A percentile compares a stretch with the other conserved stretches of the same genome.
Conservation (phyloP, 2,888 invertebrate species). For the Eilema caniola region DNA sequence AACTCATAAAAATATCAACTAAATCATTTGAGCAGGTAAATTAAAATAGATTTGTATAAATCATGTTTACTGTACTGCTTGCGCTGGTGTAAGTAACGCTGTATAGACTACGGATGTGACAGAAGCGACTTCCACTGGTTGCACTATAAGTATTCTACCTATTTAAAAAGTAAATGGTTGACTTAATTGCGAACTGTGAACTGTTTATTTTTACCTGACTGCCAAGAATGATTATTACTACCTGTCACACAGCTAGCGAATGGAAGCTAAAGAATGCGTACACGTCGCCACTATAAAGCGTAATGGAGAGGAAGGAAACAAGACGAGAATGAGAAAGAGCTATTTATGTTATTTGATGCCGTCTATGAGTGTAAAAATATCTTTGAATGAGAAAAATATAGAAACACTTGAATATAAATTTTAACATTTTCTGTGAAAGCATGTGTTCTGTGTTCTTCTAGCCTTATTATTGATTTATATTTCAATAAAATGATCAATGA, state of each 20-base stretch:
- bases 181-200: neutral
- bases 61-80: constrained; percentile 47
- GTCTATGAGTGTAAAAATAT: too few species aligned
- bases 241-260: too few species aligned
- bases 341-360: too few species aligned
- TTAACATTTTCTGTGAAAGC: too few species aligned
- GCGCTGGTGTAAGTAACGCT: constrained; percentile 39
- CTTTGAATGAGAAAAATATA: too few species aligned
- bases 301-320: too few species aligned
- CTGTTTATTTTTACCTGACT: neutral
- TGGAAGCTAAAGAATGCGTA: too few species aligned
- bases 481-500: neutral
- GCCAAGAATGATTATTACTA: too few species aligned
- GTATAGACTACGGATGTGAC: constrained; percentile 26
- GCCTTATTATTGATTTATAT: neutral
- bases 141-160: neutral
- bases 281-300: too few species aligned
- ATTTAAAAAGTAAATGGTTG: neutral
- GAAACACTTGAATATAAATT: too few species aligned
- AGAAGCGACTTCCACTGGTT: neutral
- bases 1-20: constrained; percentile 67
- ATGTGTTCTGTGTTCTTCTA: neutral
- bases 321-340: too few species aligned
- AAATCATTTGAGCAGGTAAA: constrained; percentile 59
- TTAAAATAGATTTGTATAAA: constrained; percentile 63